Conservation (phyloP, 2,113 vertebrate genomes). For the Rhinolophus sinicus region DNA sequence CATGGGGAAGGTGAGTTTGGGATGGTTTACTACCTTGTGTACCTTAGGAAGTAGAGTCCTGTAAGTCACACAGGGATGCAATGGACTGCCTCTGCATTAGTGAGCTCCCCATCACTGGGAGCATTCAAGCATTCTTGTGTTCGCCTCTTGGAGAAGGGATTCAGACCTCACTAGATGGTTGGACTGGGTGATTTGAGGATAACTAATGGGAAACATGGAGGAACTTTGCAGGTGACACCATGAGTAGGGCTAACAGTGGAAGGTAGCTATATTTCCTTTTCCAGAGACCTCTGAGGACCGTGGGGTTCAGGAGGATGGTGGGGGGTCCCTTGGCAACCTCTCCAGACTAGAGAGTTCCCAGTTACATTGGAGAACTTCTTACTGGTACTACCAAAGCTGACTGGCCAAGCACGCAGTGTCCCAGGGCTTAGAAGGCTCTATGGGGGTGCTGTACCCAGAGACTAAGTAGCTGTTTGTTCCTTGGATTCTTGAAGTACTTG, state of each 20-base stretch:
- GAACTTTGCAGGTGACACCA: no score
- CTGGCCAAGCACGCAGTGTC: not conserved
- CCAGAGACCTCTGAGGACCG: not conserved
- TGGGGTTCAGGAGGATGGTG: not conserved
- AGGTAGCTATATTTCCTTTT: accelerated
- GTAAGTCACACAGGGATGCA: no score
- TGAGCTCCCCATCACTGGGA: not conserved
- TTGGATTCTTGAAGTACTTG: not conserved
- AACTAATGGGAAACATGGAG: not conserved
- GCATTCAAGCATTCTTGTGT: not conserved
- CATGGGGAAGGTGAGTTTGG: not conserved
- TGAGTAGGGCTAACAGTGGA: not conserved
- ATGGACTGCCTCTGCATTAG: not conserved
- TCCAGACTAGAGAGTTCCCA: not conserved
- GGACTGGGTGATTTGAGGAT: not conserved
- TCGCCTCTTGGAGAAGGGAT: not conserved
- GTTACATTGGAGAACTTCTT: not conserved
- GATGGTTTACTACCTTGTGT: not conserved
- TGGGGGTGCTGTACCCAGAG: accelerated
- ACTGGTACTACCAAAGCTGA: accelerated
- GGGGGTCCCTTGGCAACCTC: accelerated
- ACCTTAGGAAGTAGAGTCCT: not conserved
- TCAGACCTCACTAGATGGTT: not conserved
- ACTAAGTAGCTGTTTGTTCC: accelerated
- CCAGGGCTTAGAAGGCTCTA: not conserved